Evolutionary conservation across 2,113 vertebrate species (phyloP), one percentile per base, ranked within the genome.

Genomic region (Hippocampus guttulatus): DNA sequence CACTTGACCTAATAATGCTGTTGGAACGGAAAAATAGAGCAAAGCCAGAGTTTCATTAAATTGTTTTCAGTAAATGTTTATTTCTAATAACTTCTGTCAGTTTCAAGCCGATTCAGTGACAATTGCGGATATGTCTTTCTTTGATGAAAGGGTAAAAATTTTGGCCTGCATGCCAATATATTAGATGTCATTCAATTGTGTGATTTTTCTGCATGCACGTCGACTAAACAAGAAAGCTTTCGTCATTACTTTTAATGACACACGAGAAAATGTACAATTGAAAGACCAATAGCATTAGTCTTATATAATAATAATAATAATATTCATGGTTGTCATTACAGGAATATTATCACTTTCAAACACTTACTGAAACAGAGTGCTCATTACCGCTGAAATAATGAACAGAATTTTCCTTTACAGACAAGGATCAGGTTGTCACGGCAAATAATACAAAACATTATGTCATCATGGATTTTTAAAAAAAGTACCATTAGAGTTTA

Each of bases 401-500:
- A 43, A 43, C 18, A 41, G 5, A 43, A 10, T n/a, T 67, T 67
- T 67, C 45, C 51, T 30, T 67, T 18, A 67, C 45, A 30, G 23
- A 68, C 18, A 54, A 23, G 16, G 30, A 38, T 38, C 23, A 25
- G n/a, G 65, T 27, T 27, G 25, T 25, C 30, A n/a, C 5, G 5
- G 63, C 20, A 67, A 67, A 75, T 38, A 63, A 68, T 68, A 76
- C 62, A 71, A 77, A 71, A 41, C 12, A 38, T 57, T 21, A 30
- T 27, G 1, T 69, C 43, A 45, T 15, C 63, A 52, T 9, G 38
- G 6, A 41, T 27, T 76, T 71, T 60, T 33, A 5, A 49, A 49
- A 54, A 75, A 69, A 15, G 80, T 81, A 83, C 71, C 67, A n/a
- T 75, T 49, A 20, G 23, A 52, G 20, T 76, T 51, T 38, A 49